A percentile compares a stretch with the other conserved stretches of the same genome.
Evolutionary conservation across 2,888 invertebrate species (phyloP).

Genomic region (Cantharis flavilabris): DNA sequence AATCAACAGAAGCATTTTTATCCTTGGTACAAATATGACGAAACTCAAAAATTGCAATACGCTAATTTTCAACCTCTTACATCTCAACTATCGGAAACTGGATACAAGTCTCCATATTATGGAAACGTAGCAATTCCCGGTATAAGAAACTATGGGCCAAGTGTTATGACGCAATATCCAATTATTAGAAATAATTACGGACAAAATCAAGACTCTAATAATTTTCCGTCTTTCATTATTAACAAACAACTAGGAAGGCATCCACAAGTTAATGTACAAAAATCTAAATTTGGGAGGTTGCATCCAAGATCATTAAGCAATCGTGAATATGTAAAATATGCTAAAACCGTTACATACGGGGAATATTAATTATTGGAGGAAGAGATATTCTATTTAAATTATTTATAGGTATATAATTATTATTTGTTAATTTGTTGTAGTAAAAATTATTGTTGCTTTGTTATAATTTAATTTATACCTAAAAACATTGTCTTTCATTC

Average conservation of each 20-base stretch:
- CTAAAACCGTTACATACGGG: constrained; percentile 31
- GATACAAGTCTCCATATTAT: constrained; percentile 48
- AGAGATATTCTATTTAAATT: not conserved
- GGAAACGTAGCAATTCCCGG: constrained; percentile 57
- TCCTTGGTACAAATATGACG: not conserved
- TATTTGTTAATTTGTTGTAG: not conserved
- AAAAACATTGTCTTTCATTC: too few relatives aligned
- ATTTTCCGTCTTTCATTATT: not conserved
- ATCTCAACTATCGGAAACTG: constrained; percentile 1
- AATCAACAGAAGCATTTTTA: not conserved
- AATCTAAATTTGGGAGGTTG: constrained; percentile 33
- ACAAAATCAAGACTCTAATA: not conserved
- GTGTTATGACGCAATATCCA: constrained; percentile 30
- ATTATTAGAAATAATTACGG: not conserved
- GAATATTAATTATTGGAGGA: not conserved
- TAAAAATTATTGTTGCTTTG: too few relatives aligned
- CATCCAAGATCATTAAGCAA: constrained; percentile 29
- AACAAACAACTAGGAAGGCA: constrained; percentile 5
- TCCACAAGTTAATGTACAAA: constrained; percentile 5
- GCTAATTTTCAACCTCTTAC: constrained; percentile 44
- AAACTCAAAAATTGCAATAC: constrained; percentile 27
- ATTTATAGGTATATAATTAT: not conserved
- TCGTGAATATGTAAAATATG: constrained; percentile 39
- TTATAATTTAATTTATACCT: too few relatives aligned
- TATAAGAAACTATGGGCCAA: constrained; percentile 55